These are phyloP conservation scores for Eulithis prunata DNA, from an alignment of 2,888 invertebrate genomes.

Conservation along the genomic window DNA sequence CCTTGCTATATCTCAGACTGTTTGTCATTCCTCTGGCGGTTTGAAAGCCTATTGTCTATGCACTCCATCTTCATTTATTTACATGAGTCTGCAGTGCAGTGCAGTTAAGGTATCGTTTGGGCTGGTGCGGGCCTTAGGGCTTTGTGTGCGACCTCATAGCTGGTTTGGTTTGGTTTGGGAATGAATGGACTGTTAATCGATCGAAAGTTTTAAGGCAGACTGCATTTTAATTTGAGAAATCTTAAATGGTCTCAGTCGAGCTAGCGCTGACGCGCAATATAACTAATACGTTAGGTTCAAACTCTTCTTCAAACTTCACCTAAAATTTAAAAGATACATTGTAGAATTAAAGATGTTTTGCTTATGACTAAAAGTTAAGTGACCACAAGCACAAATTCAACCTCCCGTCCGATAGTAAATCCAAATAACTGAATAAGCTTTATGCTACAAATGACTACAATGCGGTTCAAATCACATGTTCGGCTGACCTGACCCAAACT, in stretches of 20 bases:
- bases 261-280: too few relatives aligned
- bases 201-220: neutral
- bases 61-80: constrained; percentile 31
- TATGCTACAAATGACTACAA: neutral
- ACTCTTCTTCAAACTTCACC: too few relatives aligned
- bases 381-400: constrained; percentile 3
- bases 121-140: constrained; percentile 17
- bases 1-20: constrained; percentile 31
- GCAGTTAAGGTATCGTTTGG: constrained; percentile 25
- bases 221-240: neutral
- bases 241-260: neutral
- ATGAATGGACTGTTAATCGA: constrained; percentile 14
- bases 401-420: neutral
- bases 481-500: constrained; percentile 20
- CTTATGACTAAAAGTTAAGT: too few relatives aligned
- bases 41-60: constrained; percentile 29
- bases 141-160: constrained; percentile 15
- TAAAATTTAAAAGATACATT: too few relatives aligned
- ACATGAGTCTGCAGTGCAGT: constrained; percentile 24
- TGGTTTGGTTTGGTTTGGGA: constrained; percentile 14
- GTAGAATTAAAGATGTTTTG: too few relatives aligned
- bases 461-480: constrained; percentile 15
- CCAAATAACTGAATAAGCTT: constrained; percentile 8
- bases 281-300: too few relatives aligned
- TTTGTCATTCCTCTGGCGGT: constrained; percentile 28